A percentile compares a stretch with the other conserved stretches of the same genome.
Evolutionary conservation across 2,797 vertebrate species (phyloP).

Genomic region (Staurois parvus): DNA sequence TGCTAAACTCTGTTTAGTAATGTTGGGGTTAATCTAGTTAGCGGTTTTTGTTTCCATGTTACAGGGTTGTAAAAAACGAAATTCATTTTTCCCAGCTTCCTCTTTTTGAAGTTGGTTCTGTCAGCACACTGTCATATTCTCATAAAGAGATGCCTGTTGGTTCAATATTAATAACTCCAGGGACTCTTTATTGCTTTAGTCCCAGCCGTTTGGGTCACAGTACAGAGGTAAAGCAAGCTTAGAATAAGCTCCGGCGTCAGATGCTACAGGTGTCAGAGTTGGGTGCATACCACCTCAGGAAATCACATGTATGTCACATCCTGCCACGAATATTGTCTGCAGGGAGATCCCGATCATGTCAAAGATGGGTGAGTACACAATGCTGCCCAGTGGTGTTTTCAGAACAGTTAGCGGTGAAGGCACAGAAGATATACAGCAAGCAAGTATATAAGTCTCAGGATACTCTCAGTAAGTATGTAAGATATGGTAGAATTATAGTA

Average conservation of each 20-base stretch:
- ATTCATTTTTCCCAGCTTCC: slow-evolving; percentile 37
- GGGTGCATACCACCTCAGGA: slow-evolving; percentile 19
- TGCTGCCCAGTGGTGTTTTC: background rate
- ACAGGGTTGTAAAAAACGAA: slow-evolving; percentile 28
- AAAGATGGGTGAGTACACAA: background rate
- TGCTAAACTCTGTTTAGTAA: background rate
- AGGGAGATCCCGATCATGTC: background rate
- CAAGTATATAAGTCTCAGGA: background rate
- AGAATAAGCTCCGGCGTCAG: background rate
- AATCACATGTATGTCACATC: slow-evolving; percentile 30
- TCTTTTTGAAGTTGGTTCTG: slow-evolving; percentile 43
- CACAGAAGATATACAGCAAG: background rate
- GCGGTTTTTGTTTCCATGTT: slow-evolving; percentile 48
- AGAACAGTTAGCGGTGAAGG: background rate
- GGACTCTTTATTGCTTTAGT: background rate
- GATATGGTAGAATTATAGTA: no score
- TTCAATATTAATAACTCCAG: background rate
- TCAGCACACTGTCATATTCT: background rate
- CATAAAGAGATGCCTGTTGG: background rate
- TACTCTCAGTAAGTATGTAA: background rate
- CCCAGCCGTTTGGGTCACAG: background rate
- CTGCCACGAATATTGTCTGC: slow-evolving; percentile 24
- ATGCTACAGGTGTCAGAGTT: slow-evolving; percentile 16
- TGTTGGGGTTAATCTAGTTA: slow-evolving; percentile 25
- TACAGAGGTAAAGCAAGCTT: background rate